Evolutionary conservation across 2,797 vertebrate genomes (phyloP).

Genomic region (Discoglossus pictus): DNA sequence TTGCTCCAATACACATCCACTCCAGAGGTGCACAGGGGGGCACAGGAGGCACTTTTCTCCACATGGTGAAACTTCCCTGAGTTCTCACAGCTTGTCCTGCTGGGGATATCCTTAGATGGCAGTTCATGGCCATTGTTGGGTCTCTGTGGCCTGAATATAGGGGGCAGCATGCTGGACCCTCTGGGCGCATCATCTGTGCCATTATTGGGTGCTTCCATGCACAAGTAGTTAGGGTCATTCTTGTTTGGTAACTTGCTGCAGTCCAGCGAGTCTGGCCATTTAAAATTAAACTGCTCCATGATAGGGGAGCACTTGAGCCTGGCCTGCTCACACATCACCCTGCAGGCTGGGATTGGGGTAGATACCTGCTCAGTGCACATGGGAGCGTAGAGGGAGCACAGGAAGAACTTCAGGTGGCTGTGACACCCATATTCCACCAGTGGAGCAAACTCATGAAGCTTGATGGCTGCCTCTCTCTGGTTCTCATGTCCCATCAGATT

Average conservation of each 20-base stretch:
- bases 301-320: slow-evolving; percentile 90
- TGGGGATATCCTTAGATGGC: slow-evolving; percentile 66
- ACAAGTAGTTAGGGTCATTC: slow-evolving; percentile 94
- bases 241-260: slow-evolving; percentile 92
- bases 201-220: slow-evolving; percentile 97
- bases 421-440: slow-evolving; percentile 95
- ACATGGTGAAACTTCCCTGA: slow-evolving; percentile 94
- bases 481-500: slow-evolving; percentile 95
- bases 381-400: slow-evolving; percentile 95
- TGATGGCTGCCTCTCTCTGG: slow-evolving; percentile 91
- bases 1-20: slow-evolving; percentile 97
- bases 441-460: slow-evolving; percentile 93
- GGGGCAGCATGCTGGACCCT: slow-evolving; percentile 85
- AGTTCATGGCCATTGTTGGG: slow-evolving; percentile 69
- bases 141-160: slow-evolving; percentile 83
- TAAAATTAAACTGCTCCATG: slow-evolving; percentile 91
- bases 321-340: slow-evolving; percentile 96
- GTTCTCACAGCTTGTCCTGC: slow-evolving; percentile 79
- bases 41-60: slow-evolving; percentile 92
- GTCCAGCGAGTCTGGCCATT: slow-evolving; percentile 93
- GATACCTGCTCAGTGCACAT: slow-evolving; percentile 99
- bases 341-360: slow-evolving; percentile 91
- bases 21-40: slow-evolving; percentile 85
- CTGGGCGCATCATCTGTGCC: slow-evolving; percentile 85
- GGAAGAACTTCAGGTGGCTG: slow-evolving; percentile 91